Percentiles rank a stretch among this genome's conserved stretches.
These are phyloP conservation scores for Brotula barbata DNA, from an alignment of 2,797 vertebrate species.

Conservation along the genomic window DNA sequence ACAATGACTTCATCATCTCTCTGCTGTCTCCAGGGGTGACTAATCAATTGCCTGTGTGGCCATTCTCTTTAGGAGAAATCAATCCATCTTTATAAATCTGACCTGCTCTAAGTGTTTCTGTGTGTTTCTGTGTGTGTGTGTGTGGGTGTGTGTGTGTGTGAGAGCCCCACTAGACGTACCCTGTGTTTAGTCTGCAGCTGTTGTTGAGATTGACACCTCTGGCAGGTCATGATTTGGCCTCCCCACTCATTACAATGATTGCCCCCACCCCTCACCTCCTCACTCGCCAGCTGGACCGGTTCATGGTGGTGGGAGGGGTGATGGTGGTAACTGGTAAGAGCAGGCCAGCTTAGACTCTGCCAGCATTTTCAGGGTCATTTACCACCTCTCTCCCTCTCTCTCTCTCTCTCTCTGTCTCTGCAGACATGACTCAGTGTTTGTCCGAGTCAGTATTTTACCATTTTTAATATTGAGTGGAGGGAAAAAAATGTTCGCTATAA, in stretches of 20 bases:
- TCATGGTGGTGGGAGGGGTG: constrained; percentile 17
- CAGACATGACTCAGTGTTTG: too few species aligned
- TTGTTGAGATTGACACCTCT: constrained; percentile 67
- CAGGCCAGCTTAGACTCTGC: too few species aligned
- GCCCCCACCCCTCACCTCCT: constrained; percentile 40
- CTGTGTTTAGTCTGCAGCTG: constrained; percentile 65
- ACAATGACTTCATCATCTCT: constrained; percentile 58
- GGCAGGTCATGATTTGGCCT: constrained; percentile 54
- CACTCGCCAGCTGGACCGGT: constrained; percentile 70
- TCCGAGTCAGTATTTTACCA: too few species aligned
- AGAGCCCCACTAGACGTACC: constrained; percentile 6
- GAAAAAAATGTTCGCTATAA: too few species aligned
- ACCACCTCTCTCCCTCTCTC: too few species aligned
- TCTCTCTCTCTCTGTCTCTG: too few species aligned
- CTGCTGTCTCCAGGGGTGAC: constrained; percentile 48
- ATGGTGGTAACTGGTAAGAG: neutral
- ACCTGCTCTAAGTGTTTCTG: constrained; percentile 13
- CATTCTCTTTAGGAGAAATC: constrained; percentile 63
- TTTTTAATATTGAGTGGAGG: too few species aligned
- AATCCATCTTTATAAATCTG: constrained; percentile 52
- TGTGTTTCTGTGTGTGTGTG: constrained; percentile 7
- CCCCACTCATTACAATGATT: constrained; percentile 53
- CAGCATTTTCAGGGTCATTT: neutral
- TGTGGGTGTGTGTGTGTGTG: constrained; percentile 8
- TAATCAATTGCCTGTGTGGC: constrained; percentile 58